phyloP scores from a whole-genome alignment of 2,888 invertebrate species.

The Drosophila pseudotalamancana region DNA sequence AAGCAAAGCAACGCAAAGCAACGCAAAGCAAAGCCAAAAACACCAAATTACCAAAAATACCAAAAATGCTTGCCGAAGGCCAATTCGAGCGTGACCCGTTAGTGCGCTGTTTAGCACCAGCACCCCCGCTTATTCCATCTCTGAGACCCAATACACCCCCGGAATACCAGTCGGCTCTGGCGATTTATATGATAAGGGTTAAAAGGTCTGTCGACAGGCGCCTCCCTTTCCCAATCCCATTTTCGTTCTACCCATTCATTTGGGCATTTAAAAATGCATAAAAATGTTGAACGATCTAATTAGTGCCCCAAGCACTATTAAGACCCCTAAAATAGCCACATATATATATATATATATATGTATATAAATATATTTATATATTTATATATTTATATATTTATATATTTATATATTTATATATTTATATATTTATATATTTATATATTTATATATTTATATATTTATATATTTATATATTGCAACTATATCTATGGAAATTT shows the following conservation, averaged over 20 bases:
- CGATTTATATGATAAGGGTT: constrained; percentile 73
- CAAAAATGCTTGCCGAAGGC: constrained; percentile 57
- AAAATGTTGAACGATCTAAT: constrained; percentile 66
- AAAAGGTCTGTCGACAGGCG: constrained; percentile 70
- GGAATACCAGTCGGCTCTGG: not conserved
- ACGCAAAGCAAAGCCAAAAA: constrained; percentile 24
- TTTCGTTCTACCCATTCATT: constrained; percentile 1
- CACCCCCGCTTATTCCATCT: not conserved
- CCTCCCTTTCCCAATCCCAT: not conserved
- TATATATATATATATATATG: not conserved
- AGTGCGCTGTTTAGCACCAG: constrained; percentile 30
- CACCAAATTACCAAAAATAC: constrained; percentile 38
- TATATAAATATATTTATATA: not conserved
- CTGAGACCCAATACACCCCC: not conserved
- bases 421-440: not conserved
- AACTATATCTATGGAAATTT: not conserved
- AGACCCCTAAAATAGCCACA: not conserved
- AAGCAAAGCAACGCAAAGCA: constrained; percentile 14
- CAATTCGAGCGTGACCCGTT: constrained; percentile 47
- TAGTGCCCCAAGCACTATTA: constrained; percentile 45
- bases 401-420: not conserved
- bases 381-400: not conserved
- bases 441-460: not conserved
- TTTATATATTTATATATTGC: not conserved
- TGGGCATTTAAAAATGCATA: constrained; percentile 51